These are phyloP conservation scores for Embiotoca jacksoni DNA, from an alignment of 2,113 vertebrate species.

Conservation along the genomic window DNA sequence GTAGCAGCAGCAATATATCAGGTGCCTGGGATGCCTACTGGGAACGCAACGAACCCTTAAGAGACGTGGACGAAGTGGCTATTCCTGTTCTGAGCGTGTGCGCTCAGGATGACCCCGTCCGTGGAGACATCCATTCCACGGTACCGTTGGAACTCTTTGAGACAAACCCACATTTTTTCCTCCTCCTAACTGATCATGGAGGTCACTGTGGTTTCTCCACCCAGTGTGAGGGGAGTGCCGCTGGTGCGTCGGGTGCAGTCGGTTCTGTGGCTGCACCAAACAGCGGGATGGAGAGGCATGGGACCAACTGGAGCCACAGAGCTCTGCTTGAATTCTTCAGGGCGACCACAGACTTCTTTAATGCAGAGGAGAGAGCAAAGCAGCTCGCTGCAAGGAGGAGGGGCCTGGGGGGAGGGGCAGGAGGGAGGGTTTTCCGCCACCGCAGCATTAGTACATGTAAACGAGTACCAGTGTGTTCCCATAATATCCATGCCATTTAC, in stretches of 20 bases:
- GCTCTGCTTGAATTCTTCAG: conserved; percentile 87
- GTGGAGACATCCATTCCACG: conserved; percentile 78
- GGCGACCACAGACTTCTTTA: conserved; percentile 86
- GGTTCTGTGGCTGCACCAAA: neutral
- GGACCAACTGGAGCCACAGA: conserved; percentile 84
- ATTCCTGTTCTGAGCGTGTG: conserved; percentile 86
- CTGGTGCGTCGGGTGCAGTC: conserved; percentile 14
- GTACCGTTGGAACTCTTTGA: conserved; percentile 88
- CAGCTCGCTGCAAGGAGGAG: conserved; percentile 75
- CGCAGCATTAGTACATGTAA: conserved; percentile 85
- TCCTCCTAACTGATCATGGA: conserved; percentile 82
- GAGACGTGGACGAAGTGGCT: conserved; percentile 88
- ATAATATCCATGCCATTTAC: conserved; percentile 87
- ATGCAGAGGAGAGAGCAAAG: conserved; percentile 84
- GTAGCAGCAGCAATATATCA: conserved; percentile 26
- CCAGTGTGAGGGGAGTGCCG: conserved; percentile 37
- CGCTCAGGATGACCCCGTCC: conserved; percentile 84
- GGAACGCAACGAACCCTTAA: conserved; percentile 87
- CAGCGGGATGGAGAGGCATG: conserved; percentile 13
- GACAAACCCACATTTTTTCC: conserved; percentile 88
- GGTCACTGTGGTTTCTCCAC: conserved; percentile 87
- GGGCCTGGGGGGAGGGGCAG: conserved; percentile 70
- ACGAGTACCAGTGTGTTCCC: conserved; percentile 82
- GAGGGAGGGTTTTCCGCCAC: conserved; percentile 76
- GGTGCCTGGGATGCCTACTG: conserved; percentile 85